Evolutionary conservation across 2,797 vertebrate species (phyloP), one percentile per base, ranked within the genome.

Genomic region (Ctenosaura bakeri): DNA sequence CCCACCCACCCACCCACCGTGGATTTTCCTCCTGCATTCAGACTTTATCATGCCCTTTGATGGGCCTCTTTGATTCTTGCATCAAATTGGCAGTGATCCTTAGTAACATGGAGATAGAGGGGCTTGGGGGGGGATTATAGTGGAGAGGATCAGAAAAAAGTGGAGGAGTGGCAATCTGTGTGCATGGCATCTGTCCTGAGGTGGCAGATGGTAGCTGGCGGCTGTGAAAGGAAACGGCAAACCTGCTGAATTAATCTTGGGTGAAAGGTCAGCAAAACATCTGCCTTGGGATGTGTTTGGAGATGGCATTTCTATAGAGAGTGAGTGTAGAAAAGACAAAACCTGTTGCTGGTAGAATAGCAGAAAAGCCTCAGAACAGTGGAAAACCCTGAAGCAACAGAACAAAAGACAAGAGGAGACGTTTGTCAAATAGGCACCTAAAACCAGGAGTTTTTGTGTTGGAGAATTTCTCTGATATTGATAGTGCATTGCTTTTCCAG

Each of bases 161-260:
- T 46, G 2, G 14, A 0, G 26, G 62, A 20, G 64, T 2, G 2
- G 38, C 24, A 26, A 50, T 14, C 10, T 18, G 52, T 0, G 38
- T 12, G 66, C 32, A 86, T 77, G 93, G 96, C 95, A 69, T 96
- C 95, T 95, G 94, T 95, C 95, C 1, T 87, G 91, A 96, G 95
- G 95, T 96, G 97, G 98, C 98, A 99, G 98, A 99, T 99, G 99
- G 98, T 97, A 96, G 97, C 97, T 98, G 80, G 90, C 97, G 97
- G 97, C 84, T 88, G 94, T 85, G 93, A 97, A 97, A 97, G 97
- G 98, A 98, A 98, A 97, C 97, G 97, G 97, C 97, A 92, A 78
- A 95, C 96, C 97, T 97, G 97, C 42, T 95, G 98, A 98, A 97
- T 98, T 94, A 97, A 98, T 97, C 94, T 69, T 38, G 97, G 98